Evolutionary conservation across 2,888 invertebrate genomes (phyloP).

Genomic region (Chloromyia formosa): DNA sequence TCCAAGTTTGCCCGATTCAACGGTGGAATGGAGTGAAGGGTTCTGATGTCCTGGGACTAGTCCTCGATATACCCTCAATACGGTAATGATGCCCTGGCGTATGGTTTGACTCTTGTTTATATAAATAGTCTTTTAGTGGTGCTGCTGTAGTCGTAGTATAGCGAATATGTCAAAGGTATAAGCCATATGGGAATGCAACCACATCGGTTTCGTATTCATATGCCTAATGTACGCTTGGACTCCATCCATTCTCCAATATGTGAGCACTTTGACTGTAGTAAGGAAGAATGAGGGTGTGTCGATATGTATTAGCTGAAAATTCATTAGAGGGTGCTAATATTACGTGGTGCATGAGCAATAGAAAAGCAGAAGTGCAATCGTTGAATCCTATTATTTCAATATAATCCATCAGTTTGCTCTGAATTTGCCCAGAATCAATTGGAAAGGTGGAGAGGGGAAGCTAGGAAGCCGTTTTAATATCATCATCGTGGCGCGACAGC

Average conservation of each 20-base stretch:
- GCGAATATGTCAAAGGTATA: constrained; percentile 38
- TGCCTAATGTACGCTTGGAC: background rate
- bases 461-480: too few relatives aligned
- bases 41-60: constrained; percentile 10
- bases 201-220: constrained; percentile 17
- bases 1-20: background rate
- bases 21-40: constrained; percentile 9
- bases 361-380: too few relatives aligned
- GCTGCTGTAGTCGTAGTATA: constrained; percentile 31
- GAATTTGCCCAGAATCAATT: too few relatives aligned
- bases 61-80: constrained; percentile 19
- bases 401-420: too few relatives aligned
- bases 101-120: constrained; percentile 38
- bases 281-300: background rate
- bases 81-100: background rate
- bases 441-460: too few relatives aligned
- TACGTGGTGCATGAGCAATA: background rate
- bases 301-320: constrained; percentile 26
- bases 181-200: constrained; percentile 25
- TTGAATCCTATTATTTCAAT: too few relatives aligned
- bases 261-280: background rate
- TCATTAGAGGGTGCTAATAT: constrained; percentile 36
- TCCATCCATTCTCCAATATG: too few relatives aligned
- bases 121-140: constrained; percentile 42
- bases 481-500: too few relatives aligned